Conservation (phyloP, 2,888 invertebrate species). For the Eumerus sabulonum region DNA sequence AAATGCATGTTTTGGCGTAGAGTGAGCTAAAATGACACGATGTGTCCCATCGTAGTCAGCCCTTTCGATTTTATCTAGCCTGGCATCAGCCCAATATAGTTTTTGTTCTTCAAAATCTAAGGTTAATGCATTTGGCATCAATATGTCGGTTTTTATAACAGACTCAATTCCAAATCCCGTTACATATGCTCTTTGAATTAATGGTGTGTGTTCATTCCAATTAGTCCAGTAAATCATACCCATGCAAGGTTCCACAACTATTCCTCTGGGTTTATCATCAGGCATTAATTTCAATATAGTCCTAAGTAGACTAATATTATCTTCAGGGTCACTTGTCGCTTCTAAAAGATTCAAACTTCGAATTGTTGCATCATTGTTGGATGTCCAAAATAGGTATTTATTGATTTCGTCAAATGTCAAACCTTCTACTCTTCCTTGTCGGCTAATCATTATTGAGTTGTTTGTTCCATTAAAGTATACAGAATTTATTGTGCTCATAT, state of each 20-base stretch:
- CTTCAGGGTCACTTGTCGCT: constrained; percentile 71
- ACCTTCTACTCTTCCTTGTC: constrained; percentile 92
- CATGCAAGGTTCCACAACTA: constrained; percentile 91
- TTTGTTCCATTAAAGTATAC: constrained; percentile 89
- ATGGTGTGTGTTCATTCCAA: constrained; percentile 90
- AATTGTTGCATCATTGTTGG: constrained; percentile 88
- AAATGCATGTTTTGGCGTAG: constrained; percentile 91
- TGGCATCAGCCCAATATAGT: constrained; percentile 92
- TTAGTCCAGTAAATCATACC: constrained; percentile 90
- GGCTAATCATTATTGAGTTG: constrained; percentile 85
- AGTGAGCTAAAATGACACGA: constrained; percentile 84
- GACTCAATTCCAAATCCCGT: constrained; percentile 84
- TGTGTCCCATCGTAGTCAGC: constrained; percentile 89
- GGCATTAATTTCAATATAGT: constrained; percentile 83
- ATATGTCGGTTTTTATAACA: constrained; percentile 88
- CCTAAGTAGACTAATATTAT: constrained; percentile 79
- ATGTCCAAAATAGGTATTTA: constrained; percentile 91
- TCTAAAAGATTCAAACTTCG: constrained; percentile 74
- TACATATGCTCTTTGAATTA: constrained; percentile 87
- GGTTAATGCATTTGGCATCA: constrained; percentile 92
- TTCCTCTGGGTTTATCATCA: constrained; percentile 90
- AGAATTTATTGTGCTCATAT: constrained; percentile 89
- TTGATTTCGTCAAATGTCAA: constrained; percentile 86
- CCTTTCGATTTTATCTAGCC: constrained; percentile 91
- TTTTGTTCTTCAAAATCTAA: constrained; percentile 87